Evolutionary conservation across 2,113 vertebrate genomes (phyloP), one percentile per base, ranked within the genome.

Genomic region (Calonectris borealis): DNA sequence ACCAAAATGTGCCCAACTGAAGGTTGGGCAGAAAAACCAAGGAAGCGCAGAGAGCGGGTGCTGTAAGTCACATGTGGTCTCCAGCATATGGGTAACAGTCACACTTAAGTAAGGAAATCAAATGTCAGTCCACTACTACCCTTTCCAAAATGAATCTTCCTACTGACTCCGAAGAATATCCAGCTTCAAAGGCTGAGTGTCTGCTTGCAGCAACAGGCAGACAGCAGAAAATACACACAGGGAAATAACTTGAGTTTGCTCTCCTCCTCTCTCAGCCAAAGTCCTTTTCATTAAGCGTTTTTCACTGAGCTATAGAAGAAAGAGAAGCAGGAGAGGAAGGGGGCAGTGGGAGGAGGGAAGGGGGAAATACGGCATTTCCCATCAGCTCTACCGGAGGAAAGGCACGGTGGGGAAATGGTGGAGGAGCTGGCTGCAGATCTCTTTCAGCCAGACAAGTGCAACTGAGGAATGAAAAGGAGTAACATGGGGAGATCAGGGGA

Each of bases 61-160:
- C 7, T 82, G 6, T 49, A 65, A 91, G 70, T 91, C 91, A 94
- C 55, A 9, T 31, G 84, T 80, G 58, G 66, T 57, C 81, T 87
- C 62, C 72, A 72, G 81, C 95, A 93, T 82, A 85, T 82, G 94
- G 93, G 51, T 25, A 94, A 91, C 92, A 96, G 93, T 87, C 83
- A 82, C 70, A 82, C 38, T 86, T 52, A 65, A 94, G 73, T 38
- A 84, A 85, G 86, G 73, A 94, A 97, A 96, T 94, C 86, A 65
- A 94, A 82, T 58, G 58, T 83, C 94, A 92, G 58, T 85, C 86
- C 84, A 84, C 61, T 49, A 26, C 31, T 58, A 46, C 66, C 62
- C 78, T 93, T 83, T 32, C 86, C 81, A 92, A 80, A 95, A 95
- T 38, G 44, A 87, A 72, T 49, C 58, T 82, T 52, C 77, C 69